These are phyloP conservation scores for Philotrypesis tridentata DNA, from an alignment of 1,140 invertebrate species.

Conservation along the genomic window DNA sequence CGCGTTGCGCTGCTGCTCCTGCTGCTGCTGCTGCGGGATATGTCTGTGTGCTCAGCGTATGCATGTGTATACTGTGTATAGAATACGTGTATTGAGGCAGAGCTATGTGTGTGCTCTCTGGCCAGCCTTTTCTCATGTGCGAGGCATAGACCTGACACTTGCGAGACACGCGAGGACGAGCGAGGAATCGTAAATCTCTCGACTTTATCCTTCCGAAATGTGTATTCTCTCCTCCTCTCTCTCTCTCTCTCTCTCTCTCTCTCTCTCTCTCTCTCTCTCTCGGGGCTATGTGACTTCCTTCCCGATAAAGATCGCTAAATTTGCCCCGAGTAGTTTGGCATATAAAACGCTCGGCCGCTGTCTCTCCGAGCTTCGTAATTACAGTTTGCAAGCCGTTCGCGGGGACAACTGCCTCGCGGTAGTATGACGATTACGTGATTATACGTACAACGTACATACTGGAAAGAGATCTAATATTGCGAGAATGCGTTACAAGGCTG, in stretches of 20 bases:
- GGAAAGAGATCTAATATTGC: no score
- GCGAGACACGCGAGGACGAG: slow-evolving; percentile 57
- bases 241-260: no score
- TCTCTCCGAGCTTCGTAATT: background rate
- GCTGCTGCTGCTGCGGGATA: slow-evolving; percentile 23
- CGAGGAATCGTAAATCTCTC: slow-evolving; percentile 62
- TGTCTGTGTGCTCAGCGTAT: background rate
- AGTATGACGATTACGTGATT: no score
- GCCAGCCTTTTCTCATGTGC: slow-evolving; percentile 52
- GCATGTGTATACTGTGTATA: background rate
- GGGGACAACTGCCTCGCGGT: no score
- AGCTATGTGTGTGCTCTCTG: slow-evolving; percentile 17
- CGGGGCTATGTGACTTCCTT: background rate
- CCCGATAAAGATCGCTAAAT: slow-evolving; percentile 37
- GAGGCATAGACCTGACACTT: slow-evolving; percentile 56
- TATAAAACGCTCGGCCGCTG: background rate
- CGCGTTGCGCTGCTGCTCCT: slow-evolving; percentile 18
- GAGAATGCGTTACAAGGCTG: background rate
- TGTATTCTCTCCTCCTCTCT: slow-evolving; percentile 15
- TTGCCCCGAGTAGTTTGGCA: background rate
- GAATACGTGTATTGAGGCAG: background rate
- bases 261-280: background rate
- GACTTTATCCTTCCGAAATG: slow-evolving; percentile 49
- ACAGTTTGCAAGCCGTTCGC: background rate
- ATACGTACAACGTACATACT: no score